Conservation (phyloP, 2,797 vertebrate species). For the Delichon dasypus region DNA sequence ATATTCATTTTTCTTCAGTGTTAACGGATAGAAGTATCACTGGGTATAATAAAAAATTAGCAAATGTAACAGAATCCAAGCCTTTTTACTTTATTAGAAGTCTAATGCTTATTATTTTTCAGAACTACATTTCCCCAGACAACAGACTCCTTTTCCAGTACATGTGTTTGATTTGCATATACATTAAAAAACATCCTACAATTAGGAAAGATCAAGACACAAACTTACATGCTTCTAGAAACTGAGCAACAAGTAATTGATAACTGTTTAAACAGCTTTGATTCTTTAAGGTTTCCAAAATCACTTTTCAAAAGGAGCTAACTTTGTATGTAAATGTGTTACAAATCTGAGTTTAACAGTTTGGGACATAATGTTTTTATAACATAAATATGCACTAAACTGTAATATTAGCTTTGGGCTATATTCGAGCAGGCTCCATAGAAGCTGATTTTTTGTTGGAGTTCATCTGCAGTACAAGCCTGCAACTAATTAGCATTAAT, state of each 20-base stretch:
- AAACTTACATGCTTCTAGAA: not conserved
- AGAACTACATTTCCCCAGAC: not conserved
- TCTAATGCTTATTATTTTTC: not conserved
- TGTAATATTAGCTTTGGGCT: slow-evolving; percentile 23
- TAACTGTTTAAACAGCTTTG: not conserved
- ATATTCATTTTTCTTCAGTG: rapidly evolving
- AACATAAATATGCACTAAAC: not conserved
- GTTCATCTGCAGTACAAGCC: slow-evolving; percentile 48
- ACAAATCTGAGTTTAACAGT: not conserved
- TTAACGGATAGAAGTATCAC: not conserved
- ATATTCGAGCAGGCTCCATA: not conserved
- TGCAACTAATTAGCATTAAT: slow-evolving; percentile 51
- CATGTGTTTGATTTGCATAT: not conserved
- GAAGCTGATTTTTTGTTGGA: slow-evolving; percentile 11
- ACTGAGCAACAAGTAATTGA: not conserved
- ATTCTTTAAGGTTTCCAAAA: not conserved
- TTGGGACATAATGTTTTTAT: slow-evolving; percentile 9
- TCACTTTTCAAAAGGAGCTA: not conserved
- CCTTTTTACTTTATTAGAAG: not conserved
- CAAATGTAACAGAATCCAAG: not conserved
- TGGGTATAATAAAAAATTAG: not conserved
- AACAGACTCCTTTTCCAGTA: not conserved
- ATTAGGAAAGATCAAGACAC: not conserved
- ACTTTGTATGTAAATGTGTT: not conserved
- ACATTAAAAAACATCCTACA: not conserved